These are phyloP conservation scores for Radopholus similis DNA, from an alignment of 1,140 invertebrate genomes.

Conservation along the genomic window DNA sequence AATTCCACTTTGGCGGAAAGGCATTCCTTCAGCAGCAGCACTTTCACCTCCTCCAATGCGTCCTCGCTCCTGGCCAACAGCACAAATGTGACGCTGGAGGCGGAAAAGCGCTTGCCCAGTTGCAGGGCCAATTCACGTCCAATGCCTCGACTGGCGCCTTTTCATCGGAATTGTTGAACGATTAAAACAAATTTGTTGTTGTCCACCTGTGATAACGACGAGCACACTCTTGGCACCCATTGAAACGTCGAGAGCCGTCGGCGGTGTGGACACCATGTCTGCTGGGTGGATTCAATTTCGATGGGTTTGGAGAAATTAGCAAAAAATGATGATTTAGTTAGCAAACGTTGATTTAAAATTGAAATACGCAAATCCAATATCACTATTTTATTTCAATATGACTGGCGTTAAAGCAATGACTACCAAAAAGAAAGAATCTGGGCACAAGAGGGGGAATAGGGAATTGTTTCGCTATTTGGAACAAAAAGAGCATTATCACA, in stretches of 20 bases:
- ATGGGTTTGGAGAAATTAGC: no score
- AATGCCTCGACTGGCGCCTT: slow-evolving; percentile 15
- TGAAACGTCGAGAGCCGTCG: background rate
- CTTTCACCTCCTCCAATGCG: slow-evolving; percentile 19
- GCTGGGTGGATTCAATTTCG: no score
- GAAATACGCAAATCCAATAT: no score
- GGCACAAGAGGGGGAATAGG: no score
- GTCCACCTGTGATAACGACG: slow-evolving; percentile 19
- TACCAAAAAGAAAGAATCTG: no score
- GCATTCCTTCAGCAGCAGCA: slow-evolving; percentile 16
- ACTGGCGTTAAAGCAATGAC: no score
- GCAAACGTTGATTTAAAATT: no score
- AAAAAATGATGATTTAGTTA: no score
- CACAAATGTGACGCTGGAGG: slow-evolving; percentile 14
- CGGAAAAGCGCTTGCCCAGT: slow-evolving; percentile 26
- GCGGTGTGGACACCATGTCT: no score
- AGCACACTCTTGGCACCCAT: slow-evolving; percentile 12
- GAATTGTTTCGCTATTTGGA: no score
- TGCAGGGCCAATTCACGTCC: slow-evolving; percentile 36
- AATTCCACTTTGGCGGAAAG: slow-evolving; percentile 35
- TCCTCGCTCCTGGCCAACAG: slow-evolving; percentile 28
- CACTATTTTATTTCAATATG: no score
- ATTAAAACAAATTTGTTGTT: no score
- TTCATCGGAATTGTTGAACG: background rate
- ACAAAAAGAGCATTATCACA: background rate